These are phyloP conservation scores for Chrysomallon squamiferum DNA, from an alignment of 1,140 invertebrate genomes.

Conservation along the genomic window DNA sequence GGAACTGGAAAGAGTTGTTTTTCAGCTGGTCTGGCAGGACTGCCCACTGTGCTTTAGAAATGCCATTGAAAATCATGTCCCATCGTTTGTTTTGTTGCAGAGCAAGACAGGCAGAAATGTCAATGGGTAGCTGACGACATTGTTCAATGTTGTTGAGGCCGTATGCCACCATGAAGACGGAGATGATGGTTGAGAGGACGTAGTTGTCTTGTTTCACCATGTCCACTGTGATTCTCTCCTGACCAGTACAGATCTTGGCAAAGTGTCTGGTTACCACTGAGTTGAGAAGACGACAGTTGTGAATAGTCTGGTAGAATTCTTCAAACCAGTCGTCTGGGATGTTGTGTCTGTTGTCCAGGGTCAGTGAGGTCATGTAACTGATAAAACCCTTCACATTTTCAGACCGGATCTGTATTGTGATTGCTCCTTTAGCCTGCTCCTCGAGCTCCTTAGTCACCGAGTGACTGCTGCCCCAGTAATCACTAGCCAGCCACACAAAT, in stretches of 20 bases:
- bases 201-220: constrained; percentile 56
- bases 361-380: constrained; percentile 49
- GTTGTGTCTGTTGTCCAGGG: constrained; percentile 43
- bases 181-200: constrained; percentile 62
- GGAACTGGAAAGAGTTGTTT: constrained; percentile 44
- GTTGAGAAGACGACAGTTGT: constrained; percentile 68
- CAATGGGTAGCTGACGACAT: constrained; percentile 39
- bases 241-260: constrained; percentile 41
- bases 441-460: constrained; percentile 74
- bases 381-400: constrained; percentile 65
- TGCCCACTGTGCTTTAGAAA: constrained; percentile 40
- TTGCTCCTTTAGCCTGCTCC: constrained; percentile 76
- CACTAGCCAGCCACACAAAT: constrained; percentile 79
- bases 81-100: constrained; percentile 31
- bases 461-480: constrained; percentile 78
- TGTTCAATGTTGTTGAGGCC: constrained; percentile 57
- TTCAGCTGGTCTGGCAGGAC: constrained; percentile 45
- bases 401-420: constrained; percentile 74
- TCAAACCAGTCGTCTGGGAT: constrained; percentile 74
- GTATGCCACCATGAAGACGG: constrained; percentile 61
- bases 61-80: constrained; percentile 47
- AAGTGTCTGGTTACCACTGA: constrained; percentile 34
- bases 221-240: constrained; percentile 46
- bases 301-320: constrained; percentile 80
- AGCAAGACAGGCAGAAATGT: constrained; percentile 44